Base-by-base conservation (phyloP, 1,140 invertebrate species). In the Procambarus virginalis region DNA sequence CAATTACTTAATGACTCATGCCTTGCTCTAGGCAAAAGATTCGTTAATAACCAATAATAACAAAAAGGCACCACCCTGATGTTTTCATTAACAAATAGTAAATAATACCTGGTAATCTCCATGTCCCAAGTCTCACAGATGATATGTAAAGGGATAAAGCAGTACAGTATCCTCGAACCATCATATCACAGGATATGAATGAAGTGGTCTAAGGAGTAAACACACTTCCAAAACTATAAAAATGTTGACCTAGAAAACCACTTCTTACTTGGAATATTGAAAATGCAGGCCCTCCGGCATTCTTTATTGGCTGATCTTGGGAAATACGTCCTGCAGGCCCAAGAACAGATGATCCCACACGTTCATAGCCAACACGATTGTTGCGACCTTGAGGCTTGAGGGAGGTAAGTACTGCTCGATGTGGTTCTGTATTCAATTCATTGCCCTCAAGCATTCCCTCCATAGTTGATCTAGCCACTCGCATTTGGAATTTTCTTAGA, bases 401-500 rank as follows among this genome's bases (percentile, higher is more conserved):
- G 8, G 88, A 17, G 20, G 34, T 68, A 12, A 89, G 48, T 3
- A 75, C 88, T 68, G 64, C 45, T 64, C 88, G 70, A 4, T 89
- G 73, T 77, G 60, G 79, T 64, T 89, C 87, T 64, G 55, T n/a
- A 20, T 51, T 77, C 45, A 60, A n/a, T 45, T 89, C 88, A 49
- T 64, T 70, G 68, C 84, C 81, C 5, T 45, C 75, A 17, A 49
- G 2, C 20, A 46, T 84, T 49, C 88, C 88, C 64, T 89, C 88
- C 48, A 89, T 34, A 5, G 88, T 84, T 68, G 75, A 77, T 4
- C 88, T 68, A 20, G 75, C 45, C n/a, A 89, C 75, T 79, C 88
- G 45, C 9, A 68, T 89, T 55, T 89, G 88, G 55, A 89, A 89
- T 20, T 89, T 89, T 68, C 88, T 89, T 73, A 48, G 55, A 22